phyloP scores from a whole-genome alignment of 2,113 vertebrate species.

The Corythaeola cristata region DNA sequence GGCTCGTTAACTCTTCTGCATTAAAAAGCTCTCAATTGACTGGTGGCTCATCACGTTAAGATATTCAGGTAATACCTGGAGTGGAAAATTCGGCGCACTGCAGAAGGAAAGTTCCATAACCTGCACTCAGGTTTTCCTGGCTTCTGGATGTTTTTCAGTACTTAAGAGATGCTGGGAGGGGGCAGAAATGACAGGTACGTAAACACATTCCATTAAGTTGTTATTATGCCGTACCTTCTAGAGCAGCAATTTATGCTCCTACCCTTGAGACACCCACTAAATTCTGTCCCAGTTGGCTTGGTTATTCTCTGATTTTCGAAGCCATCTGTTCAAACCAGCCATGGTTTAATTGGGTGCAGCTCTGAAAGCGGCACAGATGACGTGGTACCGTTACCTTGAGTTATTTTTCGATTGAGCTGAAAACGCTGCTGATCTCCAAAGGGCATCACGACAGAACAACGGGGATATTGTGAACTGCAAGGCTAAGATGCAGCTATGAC shows the following conservation, averaged over 20 bases:
- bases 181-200: not conserved
- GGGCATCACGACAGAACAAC: not conserved
- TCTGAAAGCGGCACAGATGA: not conserved
- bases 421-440: not conserved
- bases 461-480: not conserved
- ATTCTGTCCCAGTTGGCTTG: not conserved
- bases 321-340: constrained; percentile 10
- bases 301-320: constrained; percentile 5
- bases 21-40: not conserved
- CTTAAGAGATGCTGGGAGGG: not conserved
- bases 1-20: not conserved
- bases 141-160: not conserved
- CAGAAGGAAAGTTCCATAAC: not conserved
- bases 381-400: not conserved
- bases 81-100: not conserved
- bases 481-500: not conserved
- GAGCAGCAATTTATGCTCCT: not conserved
- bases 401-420: not conserved
- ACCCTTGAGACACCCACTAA: not conserved
- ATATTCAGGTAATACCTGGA: not conserved
- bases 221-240: not conserved
- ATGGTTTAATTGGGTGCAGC: not conserved
- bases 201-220: not conserved
- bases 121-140: not conserved
- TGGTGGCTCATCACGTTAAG: not conserved